Evolutionary conservation across 2,888 invertebrate species (phyloP).

Genomic region (Stenolophus ochropezus): DNA sequence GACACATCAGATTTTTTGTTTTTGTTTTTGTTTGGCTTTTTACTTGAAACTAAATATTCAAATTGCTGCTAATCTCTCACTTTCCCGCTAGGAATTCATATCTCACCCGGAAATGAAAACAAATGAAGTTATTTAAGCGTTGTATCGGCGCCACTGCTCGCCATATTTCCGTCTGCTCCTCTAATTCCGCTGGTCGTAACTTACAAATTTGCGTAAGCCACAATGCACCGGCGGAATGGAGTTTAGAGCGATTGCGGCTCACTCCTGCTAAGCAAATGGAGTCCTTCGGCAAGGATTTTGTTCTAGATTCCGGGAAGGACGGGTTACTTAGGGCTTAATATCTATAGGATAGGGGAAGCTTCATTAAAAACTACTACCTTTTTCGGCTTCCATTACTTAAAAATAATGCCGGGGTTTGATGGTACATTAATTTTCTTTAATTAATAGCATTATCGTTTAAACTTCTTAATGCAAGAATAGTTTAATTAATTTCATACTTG

Average conservation of each 20-base stretch:
- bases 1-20: neutral
- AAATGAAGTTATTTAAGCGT: slow-evolving; percentile 32
- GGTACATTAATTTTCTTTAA: neutral
- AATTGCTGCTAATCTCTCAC: slow-evolving; percentile 12
- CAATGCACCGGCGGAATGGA: slow-evolving; percentile 44
- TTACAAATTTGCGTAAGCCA: slow-evolving; percentile 57
- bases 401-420: neutral
- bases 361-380: slow-evolving; percentile 22
- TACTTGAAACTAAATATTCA: neutral
- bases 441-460: neutral
- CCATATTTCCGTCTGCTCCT: slow-evolving; percentile 41
- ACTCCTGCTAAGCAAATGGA: neutral
- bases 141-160: slow-evolving; percentile 39
- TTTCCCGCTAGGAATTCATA: neutral
- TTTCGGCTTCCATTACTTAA: neutral
- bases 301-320: neutral
- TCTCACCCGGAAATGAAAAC: neutral
- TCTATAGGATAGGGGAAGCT: slow-evolving; percentile 1
- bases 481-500: neutral
- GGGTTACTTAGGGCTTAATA: neutral
- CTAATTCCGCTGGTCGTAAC: slow-evolving; percentile 52
- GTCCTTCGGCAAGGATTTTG: neutral
- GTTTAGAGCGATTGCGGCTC: neutral
- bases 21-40: neutral
- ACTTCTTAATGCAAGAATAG: neutral